Evolutionary conservation across 2,888 invertebrate genomes (phyloP).

Genomic region (Idaea straminata): DNA sequence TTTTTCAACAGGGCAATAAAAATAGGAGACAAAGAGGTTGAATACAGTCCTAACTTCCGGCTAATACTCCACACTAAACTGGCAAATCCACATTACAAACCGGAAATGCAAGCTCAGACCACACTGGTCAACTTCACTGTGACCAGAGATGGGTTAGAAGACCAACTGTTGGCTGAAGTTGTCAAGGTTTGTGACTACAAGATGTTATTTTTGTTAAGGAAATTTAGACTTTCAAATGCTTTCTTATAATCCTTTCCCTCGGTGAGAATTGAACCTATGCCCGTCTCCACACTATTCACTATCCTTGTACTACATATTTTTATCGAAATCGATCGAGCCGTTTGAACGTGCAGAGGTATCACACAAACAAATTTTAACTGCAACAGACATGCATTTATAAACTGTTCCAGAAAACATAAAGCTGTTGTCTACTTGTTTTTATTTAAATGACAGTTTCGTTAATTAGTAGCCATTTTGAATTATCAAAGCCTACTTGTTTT

Average conservation of each 20-base stretch:
- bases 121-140: slow-evolving; percentile 98
- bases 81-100: slow-evolving; percentile 98
- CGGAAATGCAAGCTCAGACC: slow-evolving; percentile 99
- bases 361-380: too few species aligned
- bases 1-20: slow-evolving; percentile 88
- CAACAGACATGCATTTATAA: too few species aligned
- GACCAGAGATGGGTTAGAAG: slow-evolving; percentile 96
- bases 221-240: neutral
- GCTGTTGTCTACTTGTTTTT: too few species aligned
- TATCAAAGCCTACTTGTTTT: too few species aligned
- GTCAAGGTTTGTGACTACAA: neutral
- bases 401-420: too few species aligned
- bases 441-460: too few species aligned
- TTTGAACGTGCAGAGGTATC: too few species aligned
- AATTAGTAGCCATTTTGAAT: too few species aligned
- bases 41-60: slow-evolving; percentile 92
- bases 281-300: too few species aligned
- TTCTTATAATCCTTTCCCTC: neutral
- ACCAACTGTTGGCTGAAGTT: slow-evolving; percentile 96
- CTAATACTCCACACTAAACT: slow-evolving; percentile 96
- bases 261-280: too few species aligned
- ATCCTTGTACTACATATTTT: too few species aligned
- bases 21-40: slow-evolving; percentile 98
- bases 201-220: neutral
- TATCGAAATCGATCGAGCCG: too few species aligned